Conservation (phyloP, 64 coral and sea anemone species). For the Anthopleura sola region DNA sequence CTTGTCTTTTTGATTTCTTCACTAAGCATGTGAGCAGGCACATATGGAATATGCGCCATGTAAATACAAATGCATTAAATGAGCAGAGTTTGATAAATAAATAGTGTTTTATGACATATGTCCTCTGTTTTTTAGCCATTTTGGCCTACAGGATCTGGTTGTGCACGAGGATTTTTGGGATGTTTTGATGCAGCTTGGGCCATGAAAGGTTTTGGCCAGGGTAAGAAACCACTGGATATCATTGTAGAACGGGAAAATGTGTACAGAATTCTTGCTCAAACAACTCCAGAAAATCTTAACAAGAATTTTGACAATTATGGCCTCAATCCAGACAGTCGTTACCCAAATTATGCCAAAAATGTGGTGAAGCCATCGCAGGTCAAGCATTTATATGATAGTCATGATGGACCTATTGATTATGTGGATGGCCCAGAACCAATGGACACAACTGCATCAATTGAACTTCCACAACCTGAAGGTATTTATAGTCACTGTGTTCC, state of each 20-base stretch:
- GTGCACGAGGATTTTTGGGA: conserved; percentile 90
- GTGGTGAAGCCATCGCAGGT: conserved; percentile 45
- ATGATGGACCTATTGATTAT: conserved; percentile 50
- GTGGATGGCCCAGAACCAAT: conserved; percentile 63
- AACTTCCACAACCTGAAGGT: not conserved
- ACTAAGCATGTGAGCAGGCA: too few relatives aligned
- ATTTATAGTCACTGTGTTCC: not conserved
- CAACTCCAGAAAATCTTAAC: conserved; percentile 79
- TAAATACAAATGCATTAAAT: too few relatives aligned
- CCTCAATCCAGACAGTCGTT: conserved; percentile 79
- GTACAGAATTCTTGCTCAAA: conserved; percentile 81
- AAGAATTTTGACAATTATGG: conserved; percentile 81
- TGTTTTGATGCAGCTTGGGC: conserved; percentile 97
- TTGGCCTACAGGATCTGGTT: conserved; percentile 99
- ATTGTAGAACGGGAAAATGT: conserved; percentile 84
- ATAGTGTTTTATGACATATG: not conserved
- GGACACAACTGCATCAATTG: conserved; percentile 46
- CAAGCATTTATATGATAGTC: conserved; percentile 73
- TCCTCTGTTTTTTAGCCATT: conserved; percentile 65
- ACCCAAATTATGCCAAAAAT: conserved; percentile 72
- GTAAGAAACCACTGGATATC: conserved; percentile 73
- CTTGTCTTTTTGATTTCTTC: too few relatives aligned
- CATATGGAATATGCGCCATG: too few relatives aligned
- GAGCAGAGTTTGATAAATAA: too few relatives aligned
- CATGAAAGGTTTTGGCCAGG: conserved; percentile 87